phyloP scores from a whole-genome alignment of 2,797 vertebrate genomes.

The Thripadectes ignobilis region DNA sequence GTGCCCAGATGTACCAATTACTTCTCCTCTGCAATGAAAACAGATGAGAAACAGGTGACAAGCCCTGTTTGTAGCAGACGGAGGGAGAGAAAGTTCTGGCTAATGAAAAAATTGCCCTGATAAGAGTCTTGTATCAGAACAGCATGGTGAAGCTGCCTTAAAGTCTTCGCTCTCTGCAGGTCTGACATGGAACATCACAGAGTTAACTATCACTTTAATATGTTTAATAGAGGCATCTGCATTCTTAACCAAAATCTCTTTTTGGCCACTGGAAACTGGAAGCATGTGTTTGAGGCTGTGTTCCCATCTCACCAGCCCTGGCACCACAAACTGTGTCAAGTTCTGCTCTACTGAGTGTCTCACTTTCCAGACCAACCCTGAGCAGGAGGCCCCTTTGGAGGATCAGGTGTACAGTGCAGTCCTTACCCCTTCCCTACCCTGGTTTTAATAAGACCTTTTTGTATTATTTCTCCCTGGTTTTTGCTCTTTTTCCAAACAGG shows the following conservation, averaged over 20 bases:
- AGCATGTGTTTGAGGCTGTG: not conserved
- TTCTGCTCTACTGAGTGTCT: not conserved
- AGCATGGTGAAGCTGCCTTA: not conserved
- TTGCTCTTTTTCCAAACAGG: not conserved
- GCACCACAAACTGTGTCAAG: not conserved
- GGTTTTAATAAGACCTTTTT: not conserved
- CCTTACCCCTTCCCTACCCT: not conserved
- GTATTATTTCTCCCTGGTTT: not conserved
- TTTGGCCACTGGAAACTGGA: not conserved
- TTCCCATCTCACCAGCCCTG: not conserved
- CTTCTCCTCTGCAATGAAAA: slow-evolving; percentile 51
- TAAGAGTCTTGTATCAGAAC: not conserved
- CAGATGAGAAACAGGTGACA: slow-evolving; percentile 56
- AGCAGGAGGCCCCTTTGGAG: not conserved
- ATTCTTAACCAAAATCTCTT: not conserved
- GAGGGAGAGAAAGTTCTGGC: not conserved
- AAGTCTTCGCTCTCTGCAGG: not conserved
- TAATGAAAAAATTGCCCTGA: not conserved
- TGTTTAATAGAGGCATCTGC: not conserved
- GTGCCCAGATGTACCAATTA: slow-evolving; percentile 54
- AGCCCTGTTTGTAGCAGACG: not conserved
- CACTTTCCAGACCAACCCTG: not conserved
- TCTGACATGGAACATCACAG: not conserved
- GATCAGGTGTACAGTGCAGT: not conserved
- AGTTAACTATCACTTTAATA: not conserved